Percentiles rank a stretch among this genome's conserved stretches.
These are phyloP conservation scores for Chloropsis cyanopogon DNA, from an alignment of 2,113 vertebrate genomes.

Conservation along the genomic window DNA sequence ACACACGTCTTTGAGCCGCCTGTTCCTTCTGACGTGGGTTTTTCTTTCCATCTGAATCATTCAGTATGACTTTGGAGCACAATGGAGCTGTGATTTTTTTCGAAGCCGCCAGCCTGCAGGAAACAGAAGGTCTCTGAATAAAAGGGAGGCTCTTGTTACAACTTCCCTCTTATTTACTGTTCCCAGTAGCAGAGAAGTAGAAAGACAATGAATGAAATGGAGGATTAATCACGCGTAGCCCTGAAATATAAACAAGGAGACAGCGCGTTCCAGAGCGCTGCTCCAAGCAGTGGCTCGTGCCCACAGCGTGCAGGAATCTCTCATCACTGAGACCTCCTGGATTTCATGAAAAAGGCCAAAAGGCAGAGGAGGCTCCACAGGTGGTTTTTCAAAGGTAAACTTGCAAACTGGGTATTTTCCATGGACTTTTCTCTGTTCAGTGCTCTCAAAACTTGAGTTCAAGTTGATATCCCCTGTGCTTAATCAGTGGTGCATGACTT, in stretches of 20 bases:
- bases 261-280: not conserved
- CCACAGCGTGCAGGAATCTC: accelerated
- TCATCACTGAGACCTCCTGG: not conserved
- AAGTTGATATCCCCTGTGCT: not conserved
- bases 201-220: slow-evolving; percentile 40
- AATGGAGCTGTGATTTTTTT: slow-evolving; percentile 52
- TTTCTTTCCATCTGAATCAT: slow-evolving; percentile 32
- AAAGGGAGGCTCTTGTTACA: slow-evolving; percentile 60
- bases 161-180: slow-evolving; percentile 62
- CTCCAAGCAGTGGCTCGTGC: not conserved
- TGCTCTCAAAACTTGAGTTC: not conserved
- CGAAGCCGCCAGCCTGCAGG: slow-evolving; percentile 18
- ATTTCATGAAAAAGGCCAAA: not conserved
- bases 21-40: not conserved
- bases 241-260: slow-evolving; percentile 13
- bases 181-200: slow-evolving; percentile 55
- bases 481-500: not conserved
- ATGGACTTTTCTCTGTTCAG: not conserved
- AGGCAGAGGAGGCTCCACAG: not conserved
- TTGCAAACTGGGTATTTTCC: not conserved
- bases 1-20: not conserved
- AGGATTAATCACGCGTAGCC: slow-evolving; percentile 22
- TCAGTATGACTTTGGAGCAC: not conserved
- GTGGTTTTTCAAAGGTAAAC: not conserved
- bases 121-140: slow-evolving; percentile 61